Base-by-base conservation (phyloP, 2,797 vertebrate species). In the Apogon hyalosoma region DNA sequence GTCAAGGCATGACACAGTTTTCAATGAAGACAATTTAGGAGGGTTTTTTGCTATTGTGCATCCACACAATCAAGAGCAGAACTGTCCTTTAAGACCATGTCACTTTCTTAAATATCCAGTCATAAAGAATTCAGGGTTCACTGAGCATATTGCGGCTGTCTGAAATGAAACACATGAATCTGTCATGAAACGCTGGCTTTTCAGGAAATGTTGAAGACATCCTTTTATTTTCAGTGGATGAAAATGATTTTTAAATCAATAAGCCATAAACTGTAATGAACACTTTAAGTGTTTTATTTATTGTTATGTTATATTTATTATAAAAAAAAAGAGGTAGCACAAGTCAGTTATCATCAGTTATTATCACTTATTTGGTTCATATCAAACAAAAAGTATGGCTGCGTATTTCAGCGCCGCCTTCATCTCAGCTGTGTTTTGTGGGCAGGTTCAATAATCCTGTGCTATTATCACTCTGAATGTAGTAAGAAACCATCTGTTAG, bases 401-500 rank as follows among this genome's bases (percentile, higher is more conserved):
- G 9, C 33, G 9, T 36, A 10, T 36, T 36, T 36, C 33, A 8
- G 33, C 7, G 10, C 11, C 3, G 9, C 12, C 24, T 16, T 14
- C 12, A 36, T 69, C 12, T 4, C 41, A 46, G 15, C 50, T 52
- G 2, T 50, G 45, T 42, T 69, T 54, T 59, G 15, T 21, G 15
- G 38, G 47, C 39, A 45, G 42, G 28, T 51, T 36, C 36, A 39
- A 56, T 48, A 39, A 28, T 64, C 18, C 60, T n/a, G 7, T 59
- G 47, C 4, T 65, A 8, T 62, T n/a, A 0, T 80, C 14, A 48
- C 62, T 80, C 33, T 42, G 65, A 85, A 69, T 51, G 50, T 50
- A 62, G 41, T 21, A 57, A 16, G 24, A 64, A 70, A 18, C 71
- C 87, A 88, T 84, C 83, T 85, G 85, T 65, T 70, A 51, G 60